A percentile compares a stretch with the other conserved stretches of the same genome.
These are phyloP conservation scores for Helostoma temminkii DNA, from an alignment of 2,797 vertebrate species.

Conservation along the genomic window DNA sequence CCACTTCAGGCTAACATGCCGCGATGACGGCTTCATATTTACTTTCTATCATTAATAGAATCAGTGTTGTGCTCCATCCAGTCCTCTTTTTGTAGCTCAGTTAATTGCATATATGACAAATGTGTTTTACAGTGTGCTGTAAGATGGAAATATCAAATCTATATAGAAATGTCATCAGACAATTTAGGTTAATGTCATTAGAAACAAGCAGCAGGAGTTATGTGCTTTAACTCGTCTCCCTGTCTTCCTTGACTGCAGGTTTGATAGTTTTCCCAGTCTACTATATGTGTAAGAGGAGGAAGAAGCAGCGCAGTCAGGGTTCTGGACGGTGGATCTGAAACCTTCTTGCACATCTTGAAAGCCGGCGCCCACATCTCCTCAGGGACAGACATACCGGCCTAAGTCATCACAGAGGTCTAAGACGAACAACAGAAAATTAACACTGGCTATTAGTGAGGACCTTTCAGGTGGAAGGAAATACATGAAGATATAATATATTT, in stretches of 20 bases:
- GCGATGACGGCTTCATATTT: slow-evolving; percentile 54
- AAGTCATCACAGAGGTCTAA: slow-evolving; percentile 39
- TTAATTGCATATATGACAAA: slow-evolving; percentile 38
- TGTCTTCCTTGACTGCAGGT: slow-evolving; percentile 77
- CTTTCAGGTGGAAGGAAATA: slow-evolving; percentile 8
- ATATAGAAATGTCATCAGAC: neutral
- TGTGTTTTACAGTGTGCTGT: neutral
- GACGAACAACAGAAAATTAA: slow-evolving; percentile 9
- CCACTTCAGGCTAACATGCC: slow-evolving; percentile 40
- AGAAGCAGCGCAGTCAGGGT: slow-evolving; percentile 87
- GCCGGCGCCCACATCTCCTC: slow-evolving; percentile 55
- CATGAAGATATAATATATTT: slow-evolving; percentile 1
- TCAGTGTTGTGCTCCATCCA: slow-evolving; percentile 13
- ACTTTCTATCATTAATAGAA: slow-evolving; percentile 41
- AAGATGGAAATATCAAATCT: slow-evolving; percentile 10
- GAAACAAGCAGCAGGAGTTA: neutral
- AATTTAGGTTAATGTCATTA: neutral
- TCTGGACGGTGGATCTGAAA: slow-evolving; percentile 82
- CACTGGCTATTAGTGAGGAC: slow-evolving; percentile 13
- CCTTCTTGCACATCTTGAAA: slow-evolving; percentile 17
- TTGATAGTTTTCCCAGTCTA: slow-evolving; percentile 95
- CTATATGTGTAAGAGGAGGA: slow-evolving; percentile 96
- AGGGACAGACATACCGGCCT: slow-evolving; percentile 58
- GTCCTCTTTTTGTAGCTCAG: slow-evolving; percentile 36
- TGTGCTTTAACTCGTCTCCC: slow-evolving; percentile 1